Percentiles rank a stretch among this genome's conserved stretches.
These are phyloP conservation scores for Lipotes vexillifer DNA, from an alignment of 2,113 vertebrate species.

Conservation along the genomic window DNA sequence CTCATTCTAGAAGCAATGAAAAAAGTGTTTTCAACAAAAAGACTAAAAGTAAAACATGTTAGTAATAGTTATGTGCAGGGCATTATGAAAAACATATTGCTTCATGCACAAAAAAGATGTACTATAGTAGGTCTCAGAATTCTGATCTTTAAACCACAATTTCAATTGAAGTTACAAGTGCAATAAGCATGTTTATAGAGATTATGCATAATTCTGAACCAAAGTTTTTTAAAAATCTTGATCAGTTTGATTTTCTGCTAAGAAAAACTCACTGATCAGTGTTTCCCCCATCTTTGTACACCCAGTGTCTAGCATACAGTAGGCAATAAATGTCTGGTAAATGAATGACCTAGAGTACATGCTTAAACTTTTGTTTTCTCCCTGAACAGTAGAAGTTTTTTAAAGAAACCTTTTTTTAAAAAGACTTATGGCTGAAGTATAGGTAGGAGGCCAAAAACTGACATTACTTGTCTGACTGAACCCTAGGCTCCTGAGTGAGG, in stretches of 20 bases:
- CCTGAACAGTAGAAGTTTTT: background rate
- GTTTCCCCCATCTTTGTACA: background rate
- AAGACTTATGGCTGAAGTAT: background rate
- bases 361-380: background rate
- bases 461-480: background rate
- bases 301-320: background rate
- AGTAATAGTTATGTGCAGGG: background rate
- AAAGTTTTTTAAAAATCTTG: background rate
- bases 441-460: background rate
- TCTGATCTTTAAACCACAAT: background rate
- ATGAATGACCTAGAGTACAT: background rate
- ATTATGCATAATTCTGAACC: background rate
- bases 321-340: background rate
- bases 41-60: constrained; percentile 8
- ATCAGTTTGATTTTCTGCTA: background rate
- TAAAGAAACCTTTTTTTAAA: background rate
- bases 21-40: constrained; percentile 31
- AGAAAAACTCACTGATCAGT: background rate
- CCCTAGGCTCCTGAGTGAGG: background rate
- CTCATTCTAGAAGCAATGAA: constrained; percentile 85
- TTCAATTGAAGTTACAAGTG: background rate
- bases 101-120: background rate
- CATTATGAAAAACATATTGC: background rate
- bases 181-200: background rate
- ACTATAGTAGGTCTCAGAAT: background rate